Evolutionary conservation across 2,888 invertebrate genomes (phyloP).

Genomic region (Pachliopta kotzebuea): DNA sequence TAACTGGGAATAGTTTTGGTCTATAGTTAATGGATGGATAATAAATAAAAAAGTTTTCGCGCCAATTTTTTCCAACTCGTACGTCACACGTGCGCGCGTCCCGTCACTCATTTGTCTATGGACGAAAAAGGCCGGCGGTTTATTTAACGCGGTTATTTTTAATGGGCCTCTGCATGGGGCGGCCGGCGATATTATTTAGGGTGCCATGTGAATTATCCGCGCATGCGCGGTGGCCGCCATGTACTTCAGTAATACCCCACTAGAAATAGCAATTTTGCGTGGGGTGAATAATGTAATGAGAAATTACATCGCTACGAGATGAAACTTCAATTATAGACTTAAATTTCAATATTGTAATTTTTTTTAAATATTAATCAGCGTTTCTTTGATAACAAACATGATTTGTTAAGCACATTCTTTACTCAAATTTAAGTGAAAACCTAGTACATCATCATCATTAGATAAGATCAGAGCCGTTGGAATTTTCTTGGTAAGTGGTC

Average conservation of each 20-base stretch:
- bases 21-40: background rate
- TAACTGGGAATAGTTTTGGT: no score
- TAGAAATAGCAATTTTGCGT: slow-evolving; percentile 63
- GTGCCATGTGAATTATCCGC: slow-evolving; percentile 74
- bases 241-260: slow-evolving; percentile 38
- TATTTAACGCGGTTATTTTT: slow-evolving; percentile 58
- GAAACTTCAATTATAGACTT: background rate
- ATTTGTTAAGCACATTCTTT: no score
- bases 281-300: slow-evolving; percentile 44
- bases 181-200: slow-evolving; percentile 66
- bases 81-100: slow-evolving; percentile 55
- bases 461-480: no score
- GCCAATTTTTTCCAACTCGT: slow-evolving; percentile 39
- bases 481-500: no score
- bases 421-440: no score
- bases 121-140: slow-evolving; percentile 53
- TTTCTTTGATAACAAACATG: background rate
- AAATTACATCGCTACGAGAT: background rate
- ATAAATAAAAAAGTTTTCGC: slow-evolving; percentile 41
- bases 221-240: slow-evolving; percentile 76
- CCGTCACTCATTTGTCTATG: slow-evolving; percentile 60
- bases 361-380: no score
- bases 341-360: no score
- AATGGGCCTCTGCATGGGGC: slow-evolving; percentile 72
- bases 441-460: no score